phyloP scores from a whole-genome alignment of 2,113 vertebrate genomes.

The Thalassarche chlororhynchos region DNA sequence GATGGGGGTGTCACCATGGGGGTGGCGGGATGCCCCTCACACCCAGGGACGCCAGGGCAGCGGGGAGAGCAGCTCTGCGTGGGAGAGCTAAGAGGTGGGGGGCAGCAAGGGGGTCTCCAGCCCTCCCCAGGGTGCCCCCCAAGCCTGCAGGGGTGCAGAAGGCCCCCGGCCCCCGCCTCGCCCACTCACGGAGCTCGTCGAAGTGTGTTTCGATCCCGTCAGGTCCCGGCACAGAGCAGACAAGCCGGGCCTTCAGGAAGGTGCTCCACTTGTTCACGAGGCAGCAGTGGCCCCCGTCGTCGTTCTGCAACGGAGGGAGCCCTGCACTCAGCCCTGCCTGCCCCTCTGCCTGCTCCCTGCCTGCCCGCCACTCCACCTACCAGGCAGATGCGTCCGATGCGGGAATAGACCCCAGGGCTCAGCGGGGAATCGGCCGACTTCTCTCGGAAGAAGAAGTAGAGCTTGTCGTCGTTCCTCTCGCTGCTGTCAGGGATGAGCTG shows the following conservation, averaged over 20 bases:
- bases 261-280: constrained; percentile 99
- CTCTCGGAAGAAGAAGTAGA: constrained; percentile 99
- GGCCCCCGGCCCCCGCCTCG: rapidly evolving
- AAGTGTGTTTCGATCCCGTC: constrained; percentile 97
- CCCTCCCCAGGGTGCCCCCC: neutral
- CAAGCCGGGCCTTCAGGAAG: constrained; percentile 95
- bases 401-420: constrained; percentile 92
- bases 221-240: constrained; percentile 91
- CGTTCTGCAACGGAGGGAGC: constrained; percentile 78
- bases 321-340: neutral
- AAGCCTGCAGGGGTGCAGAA: neutral
- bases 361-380: constrained; percentile 63
- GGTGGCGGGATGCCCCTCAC: neutral
- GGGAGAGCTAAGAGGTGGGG: neutral
- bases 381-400: constrained; percentile 97
- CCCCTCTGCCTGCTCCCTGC: too few relatives aligned
- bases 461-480: constrained; percentile 95
- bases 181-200: constrained; percentile 92
- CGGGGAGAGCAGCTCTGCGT: neutral
- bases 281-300: constrained; percentile 96
- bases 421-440: constrained; percentile 91
- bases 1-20: neutral
- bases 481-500: constrained; percentile 98
- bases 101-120: neutral
- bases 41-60: neutral